Conservation (phyloP, 2,797 vertebrate genomes). For the Triplophysa yarkandensis region DNA sequence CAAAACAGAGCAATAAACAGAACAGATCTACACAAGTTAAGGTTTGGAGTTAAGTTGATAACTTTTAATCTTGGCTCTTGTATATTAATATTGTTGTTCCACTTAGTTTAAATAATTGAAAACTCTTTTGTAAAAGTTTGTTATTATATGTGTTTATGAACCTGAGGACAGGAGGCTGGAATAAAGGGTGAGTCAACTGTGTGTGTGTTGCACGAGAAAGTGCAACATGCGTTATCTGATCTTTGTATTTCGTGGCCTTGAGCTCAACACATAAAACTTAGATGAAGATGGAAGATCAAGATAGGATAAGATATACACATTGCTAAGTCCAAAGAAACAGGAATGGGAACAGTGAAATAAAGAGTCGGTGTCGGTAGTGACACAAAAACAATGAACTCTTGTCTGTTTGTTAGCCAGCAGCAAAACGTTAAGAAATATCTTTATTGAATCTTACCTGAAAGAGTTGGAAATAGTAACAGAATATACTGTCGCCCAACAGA, state of each 20-base stretch:
- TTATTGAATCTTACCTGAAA: slow-evolving; percentile 82
- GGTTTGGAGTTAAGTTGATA: no score
- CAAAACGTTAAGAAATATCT: neutral
- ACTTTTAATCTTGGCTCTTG: no score
- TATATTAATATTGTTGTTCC: no score
- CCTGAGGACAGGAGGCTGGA: no score
- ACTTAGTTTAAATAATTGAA: no score
- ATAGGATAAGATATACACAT: slow-evolving; percentile 48
- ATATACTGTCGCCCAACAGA: slow-evolving; percentile 91
- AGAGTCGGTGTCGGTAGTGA: neutral
- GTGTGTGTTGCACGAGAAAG: neutral
- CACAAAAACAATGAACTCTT: neutral
- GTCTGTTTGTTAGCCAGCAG: neutral
- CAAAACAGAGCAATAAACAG: no score
- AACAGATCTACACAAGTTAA: no score
- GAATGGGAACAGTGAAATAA: neutral
- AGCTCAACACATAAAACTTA: slow-evolving; percentile 42
- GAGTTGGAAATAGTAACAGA: slow-evolving; percentile 96
- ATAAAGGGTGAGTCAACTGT: neutral
- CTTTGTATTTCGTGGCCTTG: slow-evolving; percentile 45
- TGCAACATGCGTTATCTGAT: slow-evolving; percentile 8
- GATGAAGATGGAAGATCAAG: slow-evolving; percentile 48
- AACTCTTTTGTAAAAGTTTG: no score
- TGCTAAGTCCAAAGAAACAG: slow-evolving; percentile 28
- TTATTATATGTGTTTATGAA: no score